Base-by-base conservation (phyloP, 1,140 invertebrate genomes). In the Drusus annulatus region DNA sequence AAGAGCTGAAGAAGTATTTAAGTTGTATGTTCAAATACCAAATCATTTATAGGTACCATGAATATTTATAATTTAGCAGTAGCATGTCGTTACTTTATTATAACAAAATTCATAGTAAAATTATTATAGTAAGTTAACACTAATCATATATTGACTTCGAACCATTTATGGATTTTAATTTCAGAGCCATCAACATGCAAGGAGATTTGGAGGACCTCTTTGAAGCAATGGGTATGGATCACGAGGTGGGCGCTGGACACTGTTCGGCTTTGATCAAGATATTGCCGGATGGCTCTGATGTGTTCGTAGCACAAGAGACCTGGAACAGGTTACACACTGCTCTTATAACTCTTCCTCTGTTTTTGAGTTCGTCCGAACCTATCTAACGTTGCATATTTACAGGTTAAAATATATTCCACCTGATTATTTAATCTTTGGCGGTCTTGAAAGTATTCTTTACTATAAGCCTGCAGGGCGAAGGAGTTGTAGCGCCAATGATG, bases 241-340 rank as follows among this genome's bases (percentile, higher is more conserved):
- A 71, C 52, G 17, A 63, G 7, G 4, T 73, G 10, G 84, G 78
- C 88, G 88, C 17, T 3, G 84, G 82, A 23, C 81, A 81, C 45
- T 94, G 93, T 82, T 94, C 93, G 21, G 93, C 92, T 51, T 85
- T 94, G 3, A 89, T 94, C 54, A 94, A 94, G 87, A 82, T 93
- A 28, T 84, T 93, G 56, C 89, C 91, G 10, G 89, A 87, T 36
- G 88, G 90, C 82, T 86, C 87, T 17, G 93, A 94, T 83, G 84
- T 94, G 1, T 92, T 90, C 82, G 88, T 92, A 6, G 88, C 92
- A 4, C 93, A 94, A 85, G 93, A 92, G 60, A 93, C 94, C 0
- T 94, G 93, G 93, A 89, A 84, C 80, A 84, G 84, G 88, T 89
- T 85, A 31, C n/a, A n/a, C n/a, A n/a, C 19, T n/a, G 15, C 23